These are phyloP conservation scores for Belgica antarctica DNA, from an alignment of 2,888 invertebrate species.

Conservation along the genomic window DNA sequence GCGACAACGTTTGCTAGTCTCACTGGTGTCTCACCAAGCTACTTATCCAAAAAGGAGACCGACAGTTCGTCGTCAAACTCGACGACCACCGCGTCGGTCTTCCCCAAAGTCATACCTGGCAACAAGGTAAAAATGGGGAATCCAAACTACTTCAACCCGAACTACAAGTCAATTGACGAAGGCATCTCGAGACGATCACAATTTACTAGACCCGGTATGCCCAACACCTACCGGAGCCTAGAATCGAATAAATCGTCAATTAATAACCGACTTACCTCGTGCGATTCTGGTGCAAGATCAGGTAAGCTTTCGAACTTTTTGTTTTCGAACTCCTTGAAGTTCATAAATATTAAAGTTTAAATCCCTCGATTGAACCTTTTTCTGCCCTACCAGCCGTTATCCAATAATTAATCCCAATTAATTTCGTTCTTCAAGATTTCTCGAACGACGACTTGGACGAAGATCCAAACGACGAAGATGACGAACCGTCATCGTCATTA, in stretches of 20 bases:
- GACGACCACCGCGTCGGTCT: constrained; percentile 1
- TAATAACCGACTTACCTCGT: constrained; percentile 55
- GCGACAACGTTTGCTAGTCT: constrained; percentile 53
- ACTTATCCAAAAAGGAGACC: constrained; percentile 53
- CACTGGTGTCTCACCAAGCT: constrained; percentile 55
- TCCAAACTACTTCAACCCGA: constrained; percentile 29
- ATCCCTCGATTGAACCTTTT: constrained; percentile 12
- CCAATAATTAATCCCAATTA: constrained; percentile 24
- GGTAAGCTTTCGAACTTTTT: constrained; percentile 49
- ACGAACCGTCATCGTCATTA: constrained; percentile 45
- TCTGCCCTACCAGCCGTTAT: constrained; percentile 31
- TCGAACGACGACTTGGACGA: constrained; percentile 60
- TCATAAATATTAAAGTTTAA: constrained; percentile 29
- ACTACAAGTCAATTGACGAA: constrained; percentile 50
- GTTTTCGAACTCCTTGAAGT: constrained; percentile 39
- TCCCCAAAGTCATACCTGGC: constrained; percentile 41
- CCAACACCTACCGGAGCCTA: constrained; percentile 59
- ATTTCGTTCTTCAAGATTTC: constrained; percentile 52
- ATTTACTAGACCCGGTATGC: constrained; percentile 55
- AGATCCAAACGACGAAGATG: constrained; percentile 56
- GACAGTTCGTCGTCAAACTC: neutral
- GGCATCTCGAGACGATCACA: constrained; percentile 59
- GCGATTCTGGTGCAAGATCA: constrained; percentile 56
- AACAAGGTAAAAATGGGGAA: constrained; percentile 38
- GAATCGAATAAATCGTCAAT: constrained; percentile 54